A percentile compares a stretch with the other conserved stretches of the same genome.
These are phyloP conservation scores for Marcusenius ussheri DNA, from an alignment of 2,113 vertebrate species.

Conservation along the genomic window DNA sequence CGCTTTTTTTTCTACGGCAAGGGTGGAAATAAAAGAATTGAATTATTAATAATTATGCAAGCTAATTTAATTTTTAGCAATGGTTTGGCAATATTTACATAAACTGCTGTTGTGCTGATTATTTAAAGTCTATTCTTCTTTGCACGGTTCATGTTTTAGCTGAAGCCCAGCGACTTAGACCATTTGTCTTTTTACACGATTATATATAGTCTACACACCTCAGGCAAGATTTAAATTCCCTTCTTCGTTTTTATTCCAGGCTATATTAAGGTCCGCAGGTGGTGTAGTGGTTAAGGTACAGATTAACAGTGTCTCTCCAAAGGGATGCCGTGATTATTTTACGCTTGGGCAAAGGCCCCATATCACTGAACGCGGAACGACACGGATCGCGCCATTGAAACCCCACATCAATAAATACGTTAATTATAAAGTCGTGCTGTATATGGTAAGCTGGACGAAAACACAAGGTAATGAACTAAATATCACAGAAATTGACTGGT, in stretches of 20 bases:
- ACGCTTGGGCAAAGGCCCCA: not conserved
- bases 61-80: constrained; percentile 12
- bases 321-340: not conserved
- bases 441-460: not conserved
- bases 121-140: not conserved
- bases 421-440: not conserved
- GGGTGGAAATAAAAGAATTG: not conserved
- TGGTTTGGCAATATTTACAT: constrained; percentile 9
- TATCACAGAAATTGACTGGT: not conserved
- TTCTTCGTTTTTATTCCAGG: not conserved
- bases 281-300: not conserved
- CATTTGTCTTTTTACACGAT: not conserved
- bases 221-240: not conserved
- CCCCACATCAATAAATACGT: not conserved
- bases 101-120: not conserved
- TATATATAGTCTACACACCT: not conserved
- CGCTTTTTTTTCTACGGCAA: not conserved
- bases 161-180: not conserved
- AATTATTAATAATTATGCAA: constrained; percentile 14
- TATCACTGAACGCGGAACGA: not conserved
- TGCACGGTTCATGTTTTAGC: not conserved
- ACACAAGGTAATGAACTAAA: not conserved
- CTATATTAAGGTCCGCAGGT: not conserved
- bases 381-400: not conserved
- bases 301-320: not conserved